Conservation (phyloP, 2,888 invertebrate species). For the Ellobium chinense region DNA sequence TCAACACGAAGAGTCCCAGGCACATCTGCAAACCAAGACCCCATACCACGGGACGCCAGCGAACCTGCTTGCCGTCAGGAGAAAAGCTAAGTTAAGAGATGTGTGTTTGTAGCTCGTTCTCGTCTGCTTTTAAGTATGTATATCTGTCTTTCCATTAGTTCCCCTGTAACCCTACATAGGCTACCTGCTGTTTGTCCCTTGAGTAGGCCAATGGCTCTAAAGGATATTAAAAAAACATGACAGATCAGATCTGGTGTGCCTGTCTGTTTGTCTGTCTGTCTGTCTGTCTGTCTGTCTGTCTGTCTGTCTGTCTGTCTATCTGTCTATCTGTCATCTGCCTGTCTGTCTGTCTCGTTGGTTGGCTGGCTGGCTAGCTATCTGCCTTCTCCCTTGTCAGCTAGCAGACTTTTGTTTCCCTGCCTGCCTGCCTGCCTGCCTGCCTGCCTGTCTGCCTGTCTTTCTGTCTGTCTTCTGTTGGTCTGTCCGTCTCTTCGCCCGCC, state of each 20-base stretch:
- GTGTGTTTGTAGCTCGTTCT: neutral
- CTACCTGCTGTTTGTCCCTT: too few species aligned
- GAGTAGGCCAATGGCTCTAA: too few species aligned
- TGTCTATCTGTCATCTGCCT: neutral
- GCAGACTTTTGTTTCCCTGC: neutral
- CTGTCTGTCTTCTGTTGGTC: neutral
- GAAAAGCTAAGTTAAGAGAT: too few species aligned
- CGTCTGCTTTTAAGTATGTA: too few species aligned
- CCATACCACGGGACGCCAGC: constrained; percentile 51
- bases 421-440: neutral
- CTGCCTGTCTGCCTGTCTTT: neutral
- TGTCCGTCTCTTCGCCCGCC: neutral
- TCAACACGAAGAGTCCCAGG: constrained; percentile 46
- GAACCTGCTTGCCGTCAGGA: too few species aligned
- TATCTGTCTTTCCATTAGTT: too few species aligned
- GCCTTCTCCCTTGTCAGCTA: neutral
- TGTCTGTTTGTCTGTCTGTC: neutral
- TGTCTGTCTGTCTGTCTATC: neutral
- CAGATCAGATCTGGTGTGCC: too few species aligned
- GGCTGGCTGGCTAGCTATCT: neutral
- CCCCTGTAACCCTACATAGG: too few species aligned
- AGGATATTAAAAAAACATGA: too few species aligned
- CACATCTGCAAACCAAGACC: constrained; percentile 48
- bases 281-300: neutral
- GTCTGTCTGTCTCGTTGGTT: neutral